phyloP scores from a whole-genome alignment of 2,113 vertebrate genomes.

The Patagioenas fasciata region DNA sequence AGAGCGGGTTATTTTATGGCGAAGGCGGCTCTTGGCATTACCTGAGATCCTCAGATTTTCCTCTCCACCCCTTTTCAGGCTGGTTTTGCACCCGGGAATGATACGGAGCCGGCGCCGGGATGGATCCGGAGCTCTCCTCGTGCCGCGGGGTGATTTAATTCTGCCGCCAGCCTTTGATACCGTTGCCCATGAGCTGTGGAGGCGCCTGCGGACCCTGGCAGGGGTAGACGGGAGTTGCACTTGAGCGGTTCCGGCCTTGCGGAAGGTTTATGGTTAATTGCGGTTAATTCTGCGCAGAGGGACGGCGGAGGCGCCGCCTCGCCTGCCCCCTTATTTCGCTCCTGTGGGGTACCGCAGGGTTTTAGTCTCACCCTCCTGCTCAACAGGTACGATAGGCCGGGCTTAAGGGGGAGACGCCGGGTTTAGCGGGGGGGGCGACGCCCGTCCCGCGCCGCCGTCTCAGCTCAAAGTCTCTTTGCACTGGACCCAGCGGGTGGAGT shows the following conservation, averaged over 20 bases:
- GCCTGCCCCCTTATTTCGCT: not conserved
- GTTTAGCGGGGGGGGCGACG: no score
- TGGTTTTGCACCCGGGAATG: conserved; percentile 61
- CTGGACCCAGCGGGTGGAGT: not conserved
- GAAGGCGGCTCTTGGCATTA: conserved; percentile 43
- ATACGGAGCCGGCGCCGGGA: conserved; percentile 43
- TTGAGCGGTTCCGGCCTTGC: conserved; percentile 37
- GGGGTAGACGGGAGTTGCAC: conserved; percentile 63
- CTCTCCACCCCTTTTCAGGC: conserved; percentile 54
- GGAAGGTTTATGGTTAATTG: not conserved
- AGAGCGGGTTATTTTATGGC: not conserved
- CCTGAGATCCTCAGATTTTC: conserved; percentile 65
- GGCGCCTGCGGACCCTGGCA: conserved; percentile 61
- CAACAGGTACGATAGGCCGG: conserved; percentile 31
- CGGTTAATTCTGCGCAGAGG: not conserved
- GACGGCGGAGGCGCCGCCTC: conserved; percentile 1
- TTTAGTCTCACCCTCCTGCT: conserved; percentile 31
- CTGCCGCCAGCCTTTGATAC: conserved; percentile 54
- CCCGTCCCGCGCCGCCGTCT: not conserved
- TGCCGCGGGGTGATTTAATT: conserved; percentile 41
- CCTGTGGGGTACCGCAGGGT: conserved; percentile 32
- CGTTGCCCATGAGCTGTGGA: conserved; percentile 34
- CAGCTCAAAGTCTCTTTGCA: conserved; percentile 2
- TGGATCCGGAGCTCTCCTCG: conserved; percentile 56
- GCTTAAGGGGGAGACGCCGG: not conserved